A percentile compares a stretch with the other conserved stretches of the same genome.
Evolutionary conservation across 2,797 vertebrate genomes (phyloP).

Genomic region (Dryobates pubescens): DNA sequence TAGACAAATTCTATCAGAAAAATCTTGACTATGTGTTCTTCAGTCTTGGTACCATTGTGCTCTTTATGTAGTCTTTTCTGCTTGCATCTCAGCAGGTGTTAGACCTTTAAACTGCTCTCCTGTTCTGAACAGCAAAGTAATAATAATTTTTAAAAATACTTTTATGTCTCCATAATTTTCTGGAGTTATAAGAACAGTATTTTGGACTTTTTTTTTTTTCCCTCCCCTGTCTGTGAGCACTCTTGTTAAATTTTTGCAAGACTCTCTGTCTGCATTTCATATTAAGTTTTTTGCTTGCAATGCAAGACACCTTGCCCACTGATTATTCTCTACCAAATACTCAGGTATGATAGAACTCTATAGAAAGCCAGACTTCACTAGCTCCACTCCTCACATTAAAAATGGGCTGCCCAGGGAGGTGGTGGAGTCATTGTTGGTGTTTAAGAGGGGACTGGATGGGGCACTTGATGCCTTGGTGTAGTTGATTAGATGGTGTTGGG

Average conservation of each 20-base stretch:
- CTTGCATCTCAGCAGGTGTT: background rate
- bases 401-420: background rate
- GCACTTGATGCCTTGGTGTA: too few species aligned
- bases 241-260: background rate
- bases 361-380: background rate
- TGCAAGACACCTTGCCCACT: background rate
- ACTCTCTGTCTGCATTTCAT: background rate
- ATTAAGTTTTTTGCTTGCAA: background rate
- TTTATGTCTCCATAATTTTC: background rate
- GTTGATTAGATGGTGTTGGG: too few species aligned
- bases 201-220: background rate
- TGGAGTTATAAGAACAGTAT: background rate
- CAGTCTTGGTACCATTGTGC: background rate
- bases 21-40: background rate
- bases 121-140: background rate
- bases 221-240: fast-evolving
- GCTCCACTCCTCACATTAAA: background rate
- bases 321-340: background rate
- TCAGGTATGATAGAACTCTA: background rate
- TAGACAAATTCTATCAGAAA: background rate
- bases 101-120: background rate
- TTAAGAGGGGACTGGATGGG: too few species aligned
- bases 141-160: background rate
- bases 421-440: too few species aligned
- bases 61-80: background rate